Percentiles rank a stretch among this genome's conserved stretches.
Evolutionary conservation across 2,113 vertebrate species (phyloP).

Genomic region (Neolamprologus modestus): DNA sequence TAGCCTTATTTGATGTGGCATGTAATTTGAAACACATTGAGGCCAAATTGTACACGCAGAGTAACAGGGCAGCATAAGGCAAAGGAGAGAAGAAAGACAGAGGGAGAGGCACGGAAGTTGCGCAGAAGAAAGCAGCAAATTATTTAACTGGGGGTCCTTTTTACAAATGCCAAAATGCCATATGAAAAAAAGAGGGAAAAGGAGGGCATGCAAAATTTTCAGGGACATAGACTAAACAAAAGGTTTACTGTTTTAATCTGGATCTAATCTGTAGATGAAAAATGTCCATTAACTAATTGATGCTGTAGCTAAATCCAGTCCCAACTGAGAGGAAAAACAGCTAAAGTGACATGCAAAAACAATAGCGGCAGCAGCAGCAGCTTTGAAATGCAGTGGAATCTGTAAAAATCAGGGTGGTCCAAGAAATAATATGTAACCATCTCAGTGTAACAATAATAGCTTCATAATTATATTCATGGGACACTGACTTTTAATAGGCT

Average conservation of each 20-base stretch:
- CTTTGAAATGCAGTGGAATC: not conserved
- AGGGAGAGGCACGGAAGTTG: not conserved
- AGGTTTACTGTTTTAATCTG: not conserved
- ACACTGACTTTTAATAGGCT: not conserved
- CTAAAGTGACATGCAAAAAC: not conserved
- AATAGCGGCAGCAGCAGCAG: not conserved
- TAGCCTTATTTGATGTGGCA: constrained; percentile 53
- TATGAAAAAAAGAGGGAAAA: not conserved
- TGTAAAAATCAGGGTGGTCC: not conserved
- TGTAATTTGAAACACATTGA: constrained; percentile 53
- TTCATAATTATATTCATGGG: not conserved
- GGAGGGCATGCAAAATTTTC: not conserved
- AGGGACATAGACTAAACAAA: not conserved
- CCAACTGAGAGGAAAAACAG: not conserved
- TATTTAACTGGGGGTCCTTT: not conserved
- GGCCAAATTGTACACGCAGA: constrained; percentile 23
- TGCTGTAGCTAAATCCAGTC: not conserved
- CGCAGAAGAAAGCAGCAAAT: not conserved
- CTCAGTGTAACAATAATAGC: not conserved
- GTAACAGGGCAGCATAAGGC: not conserved
- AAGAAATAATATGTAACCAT: not conserved
- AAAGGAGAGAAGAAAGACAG: not conserved
- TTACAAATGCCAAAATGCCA: not conserved
- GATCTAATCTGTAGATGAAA: not conserved
- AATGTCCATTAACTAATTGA: not conserved